Percentiles rank a stretch among this genome's conserved stretches.
These are phyloP conservation scores for Eulemur mongoz DNA, from an alignment of 2,797 vertebrate species.

Conservation along the genomic window DNA sequence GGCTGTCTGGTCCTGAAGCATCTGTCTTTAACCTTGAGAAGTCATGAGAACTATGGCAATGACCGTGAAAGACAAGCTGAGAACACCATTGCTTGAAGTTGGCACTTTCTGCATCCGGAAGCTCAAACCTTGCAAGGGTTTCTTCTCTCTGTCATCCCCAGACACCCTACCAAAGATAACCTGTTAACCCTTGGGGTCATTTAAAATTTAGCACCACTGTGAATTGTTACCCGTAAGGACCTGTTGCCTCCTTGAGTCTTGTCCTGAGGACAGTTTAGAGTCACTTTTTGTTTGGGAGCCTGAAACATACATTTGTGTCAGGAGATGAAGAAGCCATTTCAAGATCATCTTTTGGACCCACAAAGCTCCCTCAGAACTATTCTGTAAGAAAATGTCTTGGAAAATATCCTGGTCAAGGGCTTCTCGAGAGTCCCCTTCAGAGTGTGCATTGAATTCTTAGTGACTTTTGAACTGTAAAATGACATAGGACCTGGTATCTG, in stretches of 20 bases:
- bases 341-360: too few species aligned
- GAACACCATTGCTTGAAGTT: background rate
- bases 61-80: background rate
- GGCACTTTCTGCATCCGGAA: background rate
- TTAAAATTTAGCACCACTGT: background rate
- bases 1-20: background rate
- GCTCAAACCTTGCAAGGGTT: background rate
- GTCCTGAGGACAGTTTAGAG: background rate
- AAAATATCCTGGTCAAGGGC: background rate
- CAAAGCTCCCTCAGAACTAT: background rate
- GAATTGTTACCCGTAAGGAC: background rate
- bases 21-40: background rate
- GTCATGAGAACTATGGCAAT: rapidly evolving
- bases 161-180: background rate
- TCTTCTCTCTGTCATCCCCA: background rate
- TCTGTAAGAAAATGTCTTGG: background rate
- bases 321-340: background rate
- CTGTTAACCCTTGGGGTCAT: background rate
- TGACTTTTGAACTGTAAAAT: background rate
- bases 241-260: background rate
- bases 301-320: background rate
- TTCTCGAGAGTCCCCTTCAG: background rate
- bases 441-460: background rate
- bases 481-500: background rate
- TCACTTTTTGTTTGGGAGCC: background rate